These are phyloP conservation scores for Scortum barcoo DNA, from an alignment of 2,113 vertebrate genomes.

Conservation along the genomic window DNA sequence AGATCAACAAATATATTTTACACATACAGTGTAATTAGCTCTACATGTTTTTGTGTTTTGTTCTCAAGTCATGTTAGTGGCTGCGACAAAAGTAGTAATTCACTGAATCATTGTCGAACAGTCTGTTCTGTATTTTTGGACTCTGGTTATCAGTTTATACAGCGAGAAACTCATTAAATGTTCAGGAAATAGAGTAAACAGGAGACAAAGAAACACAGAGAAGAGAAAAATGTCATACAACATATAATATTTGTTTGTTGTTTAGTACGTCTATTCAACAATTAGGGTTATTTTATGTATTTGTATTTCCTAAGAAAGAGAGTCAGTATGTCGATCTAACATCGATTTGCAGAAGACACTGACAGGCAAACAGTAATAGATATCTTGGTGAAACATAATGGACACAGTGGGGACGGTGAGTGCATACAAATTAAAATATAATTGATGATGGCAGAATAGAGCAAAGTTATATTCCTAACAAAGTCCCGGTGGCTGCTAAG, in stretches of 20 bases:
- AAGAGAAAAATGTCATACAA: background rate
- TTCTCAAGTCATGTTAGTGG: background rate
- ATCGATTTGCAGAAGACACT: background rate
- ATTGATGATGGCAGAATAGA: background rate
- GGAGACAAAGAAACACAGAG: background rate
- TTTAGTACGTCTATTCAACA: background rate
- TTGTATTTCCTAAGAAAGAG: background rate
- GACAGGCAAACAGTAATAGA: background rate
- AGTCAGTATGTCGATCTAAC: background rate
- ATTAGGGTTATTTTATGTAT: background rate
- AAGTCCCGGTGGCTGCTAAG: background rate
- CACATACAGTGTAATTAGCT: background rate
- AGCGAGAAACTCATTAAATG: conserved; percentile 28
- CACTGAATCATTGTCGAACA: background rate
- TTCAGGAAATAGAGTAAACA: background rate
- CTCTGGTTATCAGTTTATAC: background rate
- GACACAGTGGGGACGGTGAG: background rate
- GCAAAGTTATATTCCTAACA: background rate
- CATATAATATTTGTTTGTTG: background rate
- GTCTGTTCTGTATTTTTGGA: background rate
- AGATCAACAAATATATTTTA: background rate
- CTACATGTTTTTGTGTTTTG: background rate
- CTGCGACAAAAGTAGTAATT: conserved; percentile 3
- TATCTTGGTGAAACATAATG: background rate
- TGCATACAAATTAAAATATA: background rate